Percentiles rank a stretch among this genome's conserved stretches.
Evolutionary conservation across 1,140 invertebrate species (phyloP).

Genomic region (Pachyrhynchus sulphureomaculatus): DNA sequence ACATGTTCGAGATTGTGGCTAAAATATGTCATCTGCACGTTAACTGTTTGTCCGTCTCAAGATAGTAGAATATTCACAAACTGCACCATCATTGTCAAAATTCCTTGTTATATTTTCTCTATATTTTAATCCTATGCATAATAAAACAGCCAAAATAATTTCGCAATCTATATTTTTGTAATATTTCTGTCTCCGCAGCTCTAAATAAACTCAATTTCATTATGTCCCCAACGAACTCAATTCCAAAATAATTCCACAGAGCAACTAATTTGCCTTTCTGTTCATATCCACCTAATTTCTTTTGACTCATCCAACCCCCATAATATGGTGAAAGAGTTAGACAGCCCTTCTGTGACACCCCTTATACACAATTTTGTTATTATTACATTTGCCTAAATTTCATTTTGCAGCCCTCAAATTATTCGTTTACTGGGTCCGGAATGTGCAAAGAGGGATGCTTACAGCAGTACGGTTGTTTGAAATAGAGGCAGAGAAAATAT

Average conservation of each 20-base stretch:
- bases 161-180: too few relatives aligned
- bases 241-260: conserved; percentile 6
- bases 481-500: conserved; percentile 1
- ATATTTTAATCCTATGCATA: too few relatives aligned
- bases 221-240: conserved; percentile 7
- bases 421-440: background rate
- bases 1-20: too few relatives aligned
- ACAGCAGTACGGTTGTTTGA: background rate
- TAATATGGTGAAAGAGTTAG: conserved; percentile 6
- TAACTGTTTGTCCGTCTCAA: too few relatives aligned
- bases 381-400: conserved; percentile 22
- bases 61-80: too few relatives aligned
- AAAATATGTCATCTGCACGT: too few relatives aligned
- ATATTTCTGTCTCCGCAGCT: too few relatives aligned
- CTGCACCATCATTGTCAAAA: too few relatives aligned
- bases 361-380: conserved; percentile 20
- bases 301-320: conserved; percentile 6
- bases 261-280: conserved; percentile 11
- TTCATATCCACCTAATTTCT: conserved; percentile 16
- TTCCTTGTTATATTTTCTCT: too few relatives aligned
- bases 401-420: conserved; percentile 5
- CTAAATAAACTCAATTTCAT: background rate
- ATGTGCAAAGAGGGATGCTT: background rate
- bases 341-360: conserved; percentile 7
- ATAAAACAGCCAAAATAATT: too few relatives aligned